Evolutionary conservation across 2,797 vertebrate genomes (phyloP), one percentile per base, ranked within the genome.

Genomic region (Meriones psammophilus): DNA sequence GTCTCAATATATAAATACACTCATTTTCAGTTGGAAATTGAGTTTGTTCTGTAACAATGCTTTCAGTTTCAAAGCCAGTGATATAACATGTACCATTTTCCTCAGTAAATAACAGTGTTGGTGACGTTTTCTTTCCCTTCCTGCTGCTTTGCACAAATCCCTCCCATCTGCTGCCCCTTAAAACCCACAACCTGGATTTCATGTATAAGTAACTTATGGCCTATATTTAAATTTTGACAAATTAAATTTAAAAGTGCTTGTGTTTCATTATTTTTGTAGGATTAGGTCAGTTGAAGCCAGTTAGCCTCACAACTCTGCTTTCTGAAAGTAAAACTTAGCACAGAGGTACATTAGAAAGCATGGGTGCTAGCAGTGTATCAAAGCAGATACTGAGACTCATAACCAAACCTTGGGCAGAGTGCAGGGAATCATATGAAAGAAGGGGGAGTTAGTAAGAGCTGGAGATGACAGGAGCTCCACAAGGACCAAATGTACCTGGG

Each of bases 251-350:
- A 92, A 85, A 86, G 24, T 60, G 73, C 54, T 84, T 18, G 84
- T 69, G 66, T 74, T 79, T 91, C 26, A 58, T 78, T 84, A 87
- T 30, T 84, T 76, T 84, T 64, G 15, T 79, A 42, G 42, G 80
- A 77, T 6, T 80, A 39, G 36, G 50, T 94, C 94, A 88, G 84
- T 1, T 28, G 73, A 94, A 94, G 13, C 33, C 36, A 85, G 77
- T 77, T 50, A 73, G 94, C 58, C 17, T 88, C 9, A 69, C 1
- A 62, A 71, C 20, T 73, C 22, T 66, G 8, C 18, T 95, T 88
- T 76, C 71, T 89, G 73, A 92, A 94, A 73, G 90, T 81, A 92
- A 91, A 87, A 83, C 33, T 39, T 78, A 89, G 74, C 17, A 60
- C 26, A 39, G 74, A 36, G 68, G 66, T 46, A 3, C 18, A 0